Conservation (phyloP, 2,113 vertebrate genomes). For the Eubucco bourcierii region DNA sequence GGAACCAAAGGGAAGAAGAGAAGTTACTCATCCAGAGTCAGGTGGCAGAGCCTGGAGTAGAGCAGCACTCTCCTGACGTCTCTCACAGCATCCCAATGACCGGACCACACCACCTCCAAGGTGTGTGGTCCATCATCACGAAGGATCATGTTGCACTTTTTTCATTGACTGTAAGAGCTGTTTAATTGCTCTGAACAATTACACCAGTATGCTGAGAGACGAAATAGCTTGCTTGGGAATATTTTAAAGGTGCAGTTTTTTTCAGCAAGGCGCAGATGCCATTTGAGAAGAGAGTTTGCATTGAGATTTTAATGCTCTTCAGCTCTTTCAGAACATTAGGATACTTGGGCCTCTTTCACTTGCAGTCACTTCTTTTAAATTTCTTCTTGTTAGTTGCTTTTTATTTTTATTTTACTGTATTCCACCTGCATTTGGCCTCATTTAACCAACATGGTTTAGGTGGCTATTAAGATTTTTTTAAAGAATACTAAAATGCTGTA, state of each 20-base stretch:
- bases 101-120: slow-evolving; percentile 22
- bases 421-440: slow-evolving; percentile 59
- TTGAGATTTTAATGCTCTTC: slow-evolving; percentile 16
- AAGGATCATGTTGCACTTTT: slow-evolving; percentile 32
- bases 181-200: slow-evolving; percentile 52
- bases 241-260: neutral
- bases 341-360: slow-evolving; percentile 2
- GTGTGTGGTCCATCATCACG: neutral
- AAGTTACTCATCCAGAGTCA: neutral
- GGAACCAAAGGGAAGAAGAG: neutral
- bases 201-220: neutral
- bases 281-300: neutral
- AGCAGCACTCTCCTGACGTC: neutral
- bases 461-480: slow-evolving; percentile 61
- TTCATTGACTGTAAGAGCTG: slow-evolving; percentile 48
- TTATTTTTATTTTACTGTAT: slow-evolving; percentile 28
- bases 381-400: slow-evolving; percentile 40
- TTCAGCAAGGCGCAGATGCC: neutral
- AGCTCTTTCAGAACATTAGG: neutral
- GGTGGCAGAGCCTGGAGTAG: neutral
- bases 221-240: slow-evolving; percentile 44
- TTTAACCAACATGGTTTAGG: slow-evolving; percentile 25
- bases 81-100: neutral
- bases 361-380: neutral
- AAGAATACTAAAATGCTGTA: slow-evolving; percentile 40